These are phyloP conservation scores for Sciaenops ocellatus DNA, from an alignment of 2,797 vertebrate genomes.

Conservation along the genomic window DNA sequence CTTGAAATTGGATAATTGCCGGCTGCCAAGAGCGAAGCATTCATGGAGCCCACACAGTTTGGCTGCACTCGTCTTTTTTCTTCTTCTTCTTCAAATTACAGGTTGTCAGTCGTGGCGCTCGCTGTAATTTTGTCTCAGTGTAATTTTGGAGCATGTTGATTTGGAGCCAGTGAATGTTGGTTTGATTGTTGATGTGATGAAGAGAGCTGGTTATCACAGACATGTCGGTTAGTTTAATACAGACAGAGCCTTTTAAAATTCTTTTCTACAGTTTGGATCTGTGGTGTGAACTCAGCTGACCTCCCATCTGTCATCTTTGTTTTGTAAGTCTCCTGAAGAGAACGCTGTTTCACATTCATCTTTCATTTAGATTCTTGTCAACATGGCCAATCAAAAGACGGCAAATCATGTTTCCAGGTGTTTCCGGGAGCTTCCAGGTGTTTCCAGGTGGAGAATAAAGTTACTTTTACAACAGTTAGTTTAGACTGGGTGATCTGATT, in stretches of 20 bases:
- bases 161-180: constrained; percentile 87
- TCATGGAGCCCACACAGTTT: constrained; percentile 82
- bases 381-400: too few species aligned
- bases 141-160: constrained; percentile 90
- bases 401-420: neutral
- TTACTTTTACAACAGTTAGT: too few species aligned
- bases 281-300: neutral
- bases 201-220: constrained; percentile 21
- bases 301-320: neutral
- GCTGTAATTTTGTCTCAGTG: constrained; percentile 94
- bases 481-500: too few species aligned
- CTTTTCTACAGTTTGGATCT: neutral
- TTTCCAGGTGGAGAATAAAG: too few species aligned
- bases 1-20: constrained; percentile 94
- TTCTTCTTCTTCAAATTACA: constrained; percentile 92
- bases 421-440: too few species aligned
- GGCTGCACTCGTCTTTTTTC: constrained; percentile 75
- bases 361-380: too few species aligned
- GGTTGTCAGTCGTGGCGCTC: constrained; percentile 92
- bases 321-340: neutral
- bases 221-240: constrained; percentile 13
- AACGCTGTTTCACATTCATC: too few species aligned
- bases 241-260: neutral
- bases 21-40: constrained; percentile 91
- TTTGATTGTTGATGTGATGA: constrained; percentile 76